Percentiles rank a stretch among this genome's conserved stretches.
These are phyloP conservation scores for Rotaria sp. DNA, from an alignment of 2,888 invertebrate genomes.

Conservation along the genomic window DNA sequence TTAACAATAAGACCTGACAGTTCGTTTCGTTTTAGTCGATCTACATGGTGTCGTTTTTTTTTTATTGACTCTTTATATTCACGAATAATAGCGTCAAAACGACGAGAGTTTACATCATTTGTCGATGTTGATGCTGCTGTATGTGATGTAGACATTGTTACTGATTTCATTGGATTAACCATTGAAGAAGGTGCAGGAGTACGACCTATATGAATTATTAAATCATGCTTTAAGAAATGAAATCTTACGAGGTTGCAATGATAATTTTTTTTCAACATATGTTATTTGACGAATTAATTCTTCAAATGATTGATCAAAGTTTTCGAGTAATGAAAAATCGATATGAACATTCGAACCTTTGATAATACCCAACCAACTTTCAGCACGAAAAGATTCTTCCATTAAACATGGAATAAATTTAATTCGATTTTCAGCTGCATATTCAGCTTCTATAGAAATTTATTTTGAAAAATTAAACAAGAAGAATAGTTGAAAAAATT, in stretches of 20 bases:
- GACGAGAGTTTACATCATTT: not conserved
- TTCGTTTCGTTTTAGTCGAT: not conserved
- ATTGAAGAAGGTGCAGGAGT: not conserved
- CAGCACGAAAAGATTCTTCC: not conserved
- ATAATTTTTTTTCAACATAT: not conserved
- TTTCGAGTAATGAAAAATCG: not conserved
- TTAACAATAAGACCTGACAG: not conserved
- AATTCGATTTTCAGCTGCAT: constrained; percentile 29
- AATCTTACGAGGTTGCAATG: not conserved
- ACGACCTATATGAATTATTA: not conserved
- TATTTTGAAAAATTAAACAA: not conserved
- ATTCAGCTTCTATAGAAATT: constrained; percentile 26
- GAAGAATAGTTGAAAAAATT: not conserved
- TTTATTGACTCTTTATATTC: not conserved
- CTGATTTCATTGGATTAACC: not conserved
- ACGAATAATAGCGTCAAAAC: not conserved
- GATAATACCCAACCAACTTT: constrained; percentile 31
- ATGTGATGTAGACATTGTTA: not conserved
- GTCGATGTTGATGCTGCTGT: not conserved
- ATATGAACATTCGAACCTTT: constrained; percentile 10
- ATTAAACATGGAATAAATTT: constrained; percentile 31
- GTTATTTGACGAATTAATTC: not conserved
- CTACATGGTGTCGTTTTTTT: not conserved
- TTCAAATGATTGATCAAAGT: not conserved
- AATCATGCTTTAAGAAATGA: not conserved